Evolutionary conservation across 2,888 invertebrate species (phyloP).

Genomic region (Metacarcinus magister): DNA sequence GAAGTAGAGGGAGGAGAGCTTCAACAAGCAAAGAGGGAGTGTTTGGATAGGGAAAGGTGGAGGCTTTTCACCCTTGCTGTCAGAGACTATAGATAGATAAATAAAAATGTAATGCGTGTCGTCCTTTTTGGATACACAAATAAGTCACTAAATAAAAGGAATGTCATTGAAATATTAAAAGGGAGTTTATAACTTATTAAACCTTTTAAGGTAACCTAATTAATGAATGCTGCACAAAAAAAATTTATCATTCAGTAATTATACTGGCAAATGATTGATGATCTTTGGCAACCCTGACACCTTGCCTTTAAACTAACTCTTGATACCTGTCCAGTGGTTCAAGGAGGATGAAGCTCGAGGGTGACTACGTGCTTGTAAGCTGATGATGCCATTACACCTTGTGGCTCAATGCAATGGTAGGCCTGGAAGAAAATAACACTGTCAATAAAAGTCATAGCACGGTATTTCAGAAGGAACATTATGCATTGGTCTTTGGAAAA

Average conservation of each 20-base stretch:
- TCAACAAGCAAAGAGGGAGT: too few species aligned
- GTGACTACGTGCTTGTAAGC: background rate
- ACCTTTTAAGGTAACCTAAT: background rate
- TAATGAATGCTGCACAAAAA: background rate
- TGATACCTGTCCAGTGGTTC: background rate
- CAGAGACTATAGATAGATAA: too few species aligned
- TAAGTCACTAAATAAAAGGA: background rate
- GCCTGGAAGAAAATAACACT: background rate
- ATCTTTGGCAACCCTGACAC: too few species aligned
- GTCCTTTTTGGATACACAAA: too few species aligned
- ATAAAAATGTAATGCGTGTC: too few species aligned
- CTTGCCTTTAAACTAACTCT: background rate
- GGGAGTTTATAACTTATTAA: background rate
- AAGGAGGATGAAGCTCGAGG: background rate
- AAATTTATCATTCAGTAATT: too few species aligned
- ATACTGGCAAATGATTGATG: too few species aligned
- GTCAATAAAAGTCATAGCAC: background rate
- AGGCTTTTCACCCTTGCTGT: too few species aligned
- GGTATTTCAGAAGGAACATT: background rate
- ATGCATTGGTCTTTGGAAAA: background rate
- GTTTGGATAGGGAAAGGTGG: too few species aligned
- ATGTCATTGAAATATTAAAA: background rate
- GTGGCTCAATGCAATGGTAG: background rate
- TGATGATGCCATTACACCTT: background rate
- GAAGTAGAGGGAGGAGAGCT: too few species aligned